Conservation (phyloP, 2,113 vertebrate genomes). For the Calyptomena viridis region DNA sequence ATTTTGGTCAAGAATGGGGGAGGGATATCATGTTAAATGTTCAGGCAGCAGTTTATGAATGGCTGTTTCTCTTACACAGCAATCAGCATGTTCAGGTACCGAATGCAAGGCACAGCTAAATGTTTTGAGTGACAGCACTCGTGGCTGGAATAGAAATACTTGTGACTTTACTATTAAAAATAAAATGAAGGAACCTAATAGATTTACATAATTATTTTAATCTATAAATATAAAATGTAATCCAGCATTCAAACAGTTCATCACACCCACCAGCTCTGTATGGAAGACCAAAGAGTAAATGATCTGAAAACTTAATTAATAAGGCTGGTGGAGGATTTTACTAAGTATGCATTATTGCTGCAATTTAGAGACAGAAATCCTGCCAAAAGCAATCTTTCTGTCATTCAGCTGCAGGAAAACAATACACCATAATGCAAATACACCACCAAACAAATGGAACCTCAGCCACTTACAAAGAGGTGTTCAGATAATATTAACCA, state of each 20-base stretch:
- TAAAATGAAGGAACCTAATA: neutral
- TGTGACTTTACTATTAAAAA: neutral
- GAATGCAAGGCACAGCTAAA: neutral
- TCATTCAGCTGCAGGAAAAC: neutral
- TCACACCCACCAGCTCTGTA: neutral
- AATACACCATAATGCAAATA: neutral
- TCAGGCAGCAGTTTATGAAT: conserved; percentile 6
- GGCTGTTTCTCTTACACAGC: neutral
- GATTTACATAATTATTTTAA: conserved; percentile 3
- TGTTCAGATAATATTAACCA: neutral
- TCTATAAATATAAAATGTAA: conserved; percentile 36
- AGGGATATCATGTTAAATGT: conserved; percentile 24
- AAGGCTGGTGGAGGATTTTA: neutral
- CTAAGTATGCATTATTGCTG: conserved; percentile 23
- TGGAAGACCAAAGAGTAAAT: neutral
- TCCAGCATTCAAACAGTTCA: neutral
- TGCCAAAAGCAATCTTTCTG: neutral
- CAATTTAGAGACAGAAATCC: neutral
- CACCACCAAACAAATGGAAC: neutral
- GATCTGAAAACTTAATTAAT: neutral
- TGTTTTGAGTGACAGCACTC: neutral
- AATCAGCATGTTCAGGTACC: neutral
- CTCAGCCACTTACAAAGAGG: neutral
- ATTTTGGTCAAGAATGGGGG: conserved; percentile 57
- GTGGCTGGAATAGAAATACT: neutral